Evolutionary conservation across 2,113 vertebrate species (phyloP), one percentile per base, ranked within the genome.

Genomic region (Okapia johnstoni): DNA sequence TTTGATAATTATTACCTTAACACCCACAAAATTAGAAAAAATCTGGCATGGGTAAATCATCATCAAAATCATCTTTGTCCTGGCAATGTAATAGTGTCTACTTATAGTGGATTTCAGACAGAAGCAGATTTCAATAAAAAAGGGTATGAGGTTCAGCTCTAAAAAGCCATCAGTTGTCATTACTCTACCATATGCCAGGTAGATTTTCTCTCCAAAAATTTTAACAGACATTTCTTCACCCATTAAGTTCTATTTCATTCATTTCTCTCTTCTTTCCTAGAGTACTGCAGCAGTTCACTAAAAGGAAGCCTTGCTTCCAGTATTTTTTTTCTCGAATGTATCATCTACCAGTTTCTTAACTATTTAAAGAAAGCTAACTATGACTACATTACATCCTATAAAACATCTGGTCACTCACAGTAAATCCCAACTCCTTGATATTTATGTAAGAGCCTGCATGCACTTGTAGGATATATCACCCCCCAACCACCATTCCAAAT

Each of bases 401-500:
- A 94, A 85, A 88, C 21, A 79, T 28, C 19, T 57, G 60, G 2
- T 33, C 26, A 7, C 40, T 91, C 60, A 58, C 60, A 58, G 46
- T n/a, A 85, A 94, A 70, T 48, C 48, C 11, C 6, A n/a, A 26
- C 5, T 28, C 15, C 40, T 76, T 60, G 36, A 33, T 7, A 61
- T 46, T 76, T 70, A 15, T 12, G 3, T 23, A 58, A 80, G 8
- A 84, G 16, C 2, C 3, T 26, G 0, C 6, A 19, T 46, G 11
- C 57, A n/a, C 33, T 8, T 8, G 10, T 26, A 12, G 2, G 5
- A 6, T 15, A 43, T 14, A 50, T 11, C 19, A 83, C 7, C 14
- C 5, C 16, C 14, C 4, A 3, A 16, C 5, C 1, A 23, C 5
- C 11, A 21, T 5, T 11, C 14, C 54, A 30, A 11, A 9, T 2